Conservation (phyloP, 2,888 invertebrate species). For the Cheilosia grossa region DNA sequence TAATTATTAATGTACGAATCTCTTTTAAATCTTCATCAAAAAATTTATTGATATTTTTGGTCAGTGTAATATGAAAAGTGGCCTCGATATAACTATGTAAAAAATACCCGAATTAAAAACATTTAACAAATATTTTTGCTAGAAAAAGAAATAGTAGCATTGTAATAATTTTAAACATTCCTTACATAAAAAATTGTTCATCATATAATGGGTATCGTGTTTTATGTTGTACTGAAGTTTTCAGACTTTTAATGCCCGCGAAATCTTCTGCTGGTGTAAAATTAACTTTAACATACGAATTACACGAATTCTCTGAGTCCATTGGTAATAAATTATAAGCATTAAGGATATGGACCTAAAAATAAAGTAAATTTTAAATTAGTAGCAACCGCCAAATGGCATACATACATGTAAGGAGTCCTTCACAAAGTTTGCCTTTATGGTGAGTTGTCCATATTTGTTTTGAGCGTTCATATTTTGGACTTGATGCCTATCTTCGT, state of each 20-base stretch:
- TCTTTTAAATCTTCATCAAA: too few species aligned
- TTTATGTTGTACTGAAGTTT: slow-evolving; percentile 6
- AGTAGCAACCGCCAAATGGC: background rate
- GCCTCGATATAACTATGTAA: too few species aligned
- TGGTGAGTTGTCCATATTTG: slow-evolving; percentile 22
- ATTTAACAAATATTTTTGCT: too few species aligned
- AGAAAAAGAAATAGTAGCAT: background rate
- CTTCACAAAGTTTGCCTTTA: slow-evolving; percentile 6
- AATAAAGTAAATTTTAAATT: background rate
- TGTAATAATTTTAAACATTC: background rate
- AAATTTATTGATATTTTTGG: too few species aligned
- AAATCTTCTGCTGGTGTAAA: slow-evolving; percentile 12
- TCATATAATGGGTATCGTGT: slow-evolving; percentile 30
- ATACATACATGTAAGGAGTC: slow-evolving; percentile 8
- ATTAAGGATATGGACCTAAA: slow-evolving; percentile 29
- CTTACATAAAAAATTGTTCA: slow-evolving; percentile 28
- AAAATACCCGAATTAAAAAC: too few species aligned
- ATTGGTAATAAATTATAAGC: slow-evolving; percentile 13
- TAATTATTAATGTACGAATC: too few species aligned
- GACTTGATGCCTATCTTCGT: background rate
- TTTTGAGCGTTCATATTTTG: slow-evolving; percentile 3
- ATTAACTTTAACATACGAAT: slow-evolving; percentile 26
- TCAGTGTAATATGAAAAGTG: too few species aligned
- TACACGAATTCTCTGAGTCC: slow-evolving; percentile 13
- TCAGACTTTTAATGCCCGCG: background rate